Conservation (phyloP, 2,113 vertebrate species). For the Lethenteron camtschaticum region DNA sequence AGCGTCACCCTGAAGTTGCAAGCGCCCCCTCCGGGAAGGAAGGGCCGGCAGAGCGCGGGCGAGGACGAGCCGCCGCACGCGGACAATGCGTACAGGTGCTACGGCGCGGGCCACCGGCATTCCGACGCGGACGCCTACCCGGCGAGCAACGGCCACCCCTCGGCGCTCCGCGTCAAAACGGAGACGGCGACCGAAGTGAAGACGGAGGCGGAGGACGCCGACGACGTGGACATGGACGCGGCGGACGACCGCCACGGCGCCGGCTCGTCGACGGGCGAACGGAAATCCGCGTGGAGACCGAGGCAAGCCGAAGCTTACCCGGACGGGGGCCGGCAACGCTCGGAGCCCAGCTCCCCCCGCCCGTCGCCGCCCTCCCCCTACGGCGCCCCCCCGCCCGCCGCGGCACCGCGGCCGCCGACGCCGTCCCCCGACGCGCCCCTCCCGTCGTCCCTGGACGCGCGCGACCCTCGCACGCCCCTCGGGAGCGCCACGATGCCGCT, state of each 20-base stretch:
- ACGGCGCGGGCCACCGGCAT: slow-evolving; percentile 10
- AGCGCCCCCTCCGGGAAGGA: slow-evolving; percentile 50
- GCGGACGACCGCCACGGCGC: slow-evolving; percentile 8
- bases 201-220: slow-evolving; percentile 51
- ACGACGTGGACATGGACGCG: slow-evolving; percentile 31
- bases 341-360: slow-evolving; percentile 7
- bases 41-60: slow-evolving; percentile 27
- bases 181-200: slow-evolving; percentile 36
- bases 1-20: slow-evolving; percentile 32
- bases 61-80: background rate
- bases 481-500: slow-evolving; percentile 30
- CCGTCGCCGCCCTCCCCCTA: slow-evolving; percentile 10
- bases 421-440: slow-evolving; percentile 10
- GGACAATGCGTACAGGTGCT: background rate
- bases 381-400: slow-evolving; percentile 15
- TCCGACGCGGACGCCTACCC: slow-evolving; percentile 12
- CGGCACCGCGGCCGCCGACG: slow-evolving; percentile 19
- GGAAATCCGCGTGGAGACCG: no score
- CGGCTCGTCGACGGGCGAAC: background rate
- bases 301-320: no score
- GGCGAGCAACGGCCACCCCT: slow-evolving; percentile 9
- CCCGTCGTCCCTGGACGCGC: slow-evolving; percentile 16
- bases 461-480: slow-evolving; percentile 6
- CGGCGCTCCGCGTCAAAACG: slow-evolving; percentile 53
- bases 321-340: no score